Base-by-base conservation (phyloP, 2,113 vertebrate genomes). In the Myiozetetes cayanensis region DNA sequence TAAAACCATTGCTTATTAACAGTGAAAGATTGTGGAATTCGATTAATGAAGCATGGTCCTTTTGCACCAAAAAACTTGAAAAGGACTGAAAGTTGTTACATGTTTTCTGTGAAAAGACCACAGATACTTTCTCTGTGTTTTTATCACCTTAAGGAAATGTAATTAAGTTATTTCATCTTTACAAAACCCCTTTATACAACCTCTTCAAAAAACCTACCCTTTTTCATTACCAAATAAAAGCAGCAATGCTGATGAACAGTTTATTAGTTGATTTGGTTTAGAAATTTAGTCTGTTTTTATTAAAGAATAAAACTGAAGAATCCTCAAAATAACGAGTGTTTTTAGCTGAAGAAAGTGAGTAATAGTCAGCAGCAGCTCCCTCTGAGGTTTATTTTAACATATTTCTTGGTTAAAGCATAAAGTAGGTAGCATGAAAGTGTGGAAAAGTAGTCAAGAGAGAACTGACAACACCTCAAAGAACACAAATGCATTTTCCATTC, bases 111-210 rank as follows among this genome's bases (percentile, higher is more conserved):
- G 59, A 58, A 83, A 79, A 90, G 77, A 63, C 74, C 70, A 30
- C 37, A 77, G n/a, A 73, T 89, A 84, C 22, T 78, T 88, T 84
- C 73, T 88, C 89, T 94, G 70, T 89, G 63, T 73, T 53, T 93
- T 85, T 89, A 85, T 90, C 65, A 31, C 44, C 46, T 52, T 83
- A 58, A 91, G 46, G 43, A 87, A 97, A 90, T 89, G 72, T 67
- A 96, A 56, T 93, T 90, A 75, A 92, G 68, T 92, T 87, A 85
- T 53, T 96, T 89, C 21, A 70, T 91, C 89, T 85, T 67, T 79
- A 79, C 55, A 82, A 80, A 93, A 53, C 20, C 9, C 47, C 39
- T 85, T 58, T 70, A 73, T 68, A 37, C 28, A 93, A 44, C n/a
- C 37, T 63, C 52, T 89, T 94, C 7, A 89, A 81, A 92, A 33